Evolutionary conservation across 2,888 invertebrate species (phyloP).

Genomic region (Oxyscelio sp.): DNA sequence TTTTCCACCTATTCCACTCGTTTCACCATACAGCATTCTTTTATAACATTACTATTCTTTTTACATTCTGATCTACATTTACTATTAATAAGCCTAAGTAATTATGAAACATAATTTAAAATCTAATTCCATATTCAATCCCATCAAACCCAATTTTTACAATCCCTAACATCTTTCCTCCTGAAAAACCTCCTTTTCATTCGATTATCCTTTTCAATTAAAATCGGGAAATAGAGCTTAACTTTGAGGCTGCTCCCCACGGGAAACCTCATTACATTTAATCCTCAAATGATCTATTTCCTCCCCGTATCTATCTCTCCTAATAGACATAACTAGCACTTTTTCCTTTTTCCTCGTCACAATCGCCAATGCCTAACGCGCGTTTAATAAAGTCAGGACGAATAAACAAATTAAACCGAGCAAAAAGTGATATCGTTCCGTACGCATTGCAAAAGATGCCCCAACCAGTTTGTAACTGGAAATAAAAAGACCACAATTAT

Average conservation of each 20-base stretch:
- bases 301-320: not conserved
- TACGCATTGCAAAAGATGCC: not conserved
- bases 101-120: not conserved
- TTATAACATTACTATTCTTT: no score
- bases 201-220: not conserved
- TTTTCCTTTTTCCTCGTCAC: not conserved
- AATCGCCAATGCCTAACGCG: conserved; percentile 15
- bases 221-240: conserved; percentile 9
- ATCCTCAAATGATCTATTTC: not conserved
- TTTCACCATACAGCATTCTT: no score
- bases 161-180: not conserved
- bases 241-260: not conserved
- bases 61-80: no score
- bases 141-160: not conserved
- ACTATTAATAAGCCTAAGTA: no score
- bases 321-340: not conserved
- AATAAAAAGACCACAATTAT: conserved; percentile 52
- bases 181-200: not conserved
- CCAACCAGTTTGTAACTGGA: conserved; percentile 32
- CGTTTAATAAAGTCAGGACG: conserved; percentile 44
- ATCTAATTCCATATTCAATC: not conserved
- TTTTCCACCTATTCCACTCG: no score
- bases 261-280: conserved; percentile 11
- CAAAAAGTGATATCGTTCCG: not conserved
- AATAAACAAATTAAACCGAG: conserved; percentile 43